These are phyloP conservation scores for Danionella dracula DNA, from an alignment of 2,797 vertebrate genomes.

Conservation along the genomic window DNA sequence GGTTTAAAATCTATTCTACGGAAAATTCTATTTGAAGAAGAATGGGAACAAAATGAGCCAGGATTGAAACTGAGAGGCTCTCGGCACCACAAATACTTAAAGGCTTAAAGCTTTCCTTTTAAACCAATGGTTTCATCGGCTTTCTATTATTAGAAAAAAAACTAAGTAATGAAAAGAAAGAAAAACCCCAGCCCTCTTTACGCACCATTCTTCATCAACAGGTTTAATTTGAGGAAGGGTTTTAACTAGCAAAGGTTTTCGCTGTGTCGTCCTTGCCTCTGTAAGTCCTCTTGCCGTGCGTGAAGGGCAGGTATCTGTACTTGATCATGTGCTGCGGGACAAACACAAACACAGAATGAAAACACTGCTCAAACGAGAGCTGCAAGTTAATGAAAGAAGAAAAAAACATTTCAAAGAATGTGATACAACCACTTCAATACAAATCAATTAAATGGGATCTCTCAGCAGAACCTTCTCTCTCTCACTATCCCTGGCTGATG, in stretches of 20 bases:
- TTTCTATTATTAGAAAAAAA: constrained; percentile 41
- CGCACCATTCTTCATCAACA: constrained; percentile 48
- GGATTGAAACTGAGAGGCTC: background rate
- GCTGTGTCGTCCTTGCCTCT: constrained; percentile 95
- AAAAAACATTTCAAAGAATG: too few relatives aligned
- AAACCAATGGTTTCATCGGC: constrained; percentile 64
- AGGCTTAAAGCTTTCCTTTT: constrained; percentile 23
- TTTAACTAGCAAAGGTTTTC: constrained; percentile 97
- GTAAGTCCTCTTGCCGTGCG: constrained; percentile 98
- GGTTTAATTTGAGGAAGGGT: constrained; percentile 55
- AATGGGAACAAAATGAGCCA: background rate
- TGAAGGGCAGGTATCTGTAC: constrained; percentile 99
- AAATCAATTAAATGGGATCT: too few relatives aligned
- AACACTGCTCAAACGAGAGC: background rate
- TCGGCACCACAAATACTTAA: background rate
- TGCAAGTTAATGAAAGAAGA: too few relatives aligned
- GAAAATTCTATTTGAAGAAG: background rate
- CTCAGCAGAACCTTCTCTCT: too few relatives aligned
- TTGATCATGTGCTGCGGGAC: constrained; percentile 93
- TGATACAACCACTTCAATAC: too few relatives aligned
- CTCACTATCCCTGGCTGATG: too few relatives aligned
- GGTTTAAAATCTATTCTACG: background rate
- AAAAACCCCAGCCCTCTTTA: constrained; percentile 49
- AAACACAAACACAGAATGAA: constrained; percentile 28
- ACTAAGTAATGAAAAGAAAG: constrained; percentile 31